Evolutionary conservation across 2,888 invertebrate genomes (phyloP), one percentile per base, ranked within the genome.

Genomic region (Pyrocoelia pectoralis): DNA sequence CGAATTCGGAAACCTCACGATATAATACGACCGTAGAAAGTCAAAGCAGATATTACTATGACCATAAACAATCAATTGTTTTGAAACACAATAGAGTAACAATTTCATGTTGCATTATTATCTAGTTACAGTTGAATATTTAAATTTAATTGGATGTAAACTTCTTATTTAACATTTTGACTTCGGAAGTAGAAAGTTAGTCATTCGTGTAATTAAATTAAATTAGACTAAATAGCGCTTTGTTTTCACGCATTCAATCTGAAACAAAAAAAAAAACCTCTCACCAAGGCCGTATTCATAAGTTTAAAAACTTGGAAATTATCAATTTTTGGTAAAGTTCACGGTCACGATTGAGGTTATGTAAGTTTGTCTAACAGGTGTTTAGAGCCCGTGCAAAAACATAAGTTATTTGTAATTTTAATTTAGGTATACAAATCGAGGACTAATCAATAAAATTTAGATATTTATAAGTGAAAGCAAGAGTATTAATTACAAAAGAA

Each of bases 11-110:
- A 43, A 43, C 10, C 41, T 43, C 61, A 61, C 61, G 61, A 61
- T 17, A 6, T n/a, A n/a, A 41, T 41, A 40, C 28, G 28, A 43
- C 49, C 67, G 68, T 72, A 72, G 72, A 72, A 72, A 72, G 72
- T 70, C 67, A 50, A 56, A 72, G 72, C n/a, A n/a, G n/a, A n/a
- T n/a, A 68, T 69, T 33, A 6, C 24, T 65, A 52, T 68, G 66
- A 50, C 58, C 62, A 41, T 57, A 57, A 63, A 57, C 54, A 65
- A 64, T 65, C 66, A 66, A 71, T 70, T 72, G 71, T 71, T 70
- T 67, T 56, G 53, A 69, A 68, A 24, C 3, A 72, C 71, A 72
- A 71, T 71, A 56, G 71, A 55, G 51, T 41, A 57, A 57, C 57
- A 38, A 49, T 57, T 49, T 38, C 57, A 13, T 50, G 51, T 48